phyloP scores from a whole-genome alignment of 2,113 vertebrate species.

The Alligator mississippiensis region DNA sequence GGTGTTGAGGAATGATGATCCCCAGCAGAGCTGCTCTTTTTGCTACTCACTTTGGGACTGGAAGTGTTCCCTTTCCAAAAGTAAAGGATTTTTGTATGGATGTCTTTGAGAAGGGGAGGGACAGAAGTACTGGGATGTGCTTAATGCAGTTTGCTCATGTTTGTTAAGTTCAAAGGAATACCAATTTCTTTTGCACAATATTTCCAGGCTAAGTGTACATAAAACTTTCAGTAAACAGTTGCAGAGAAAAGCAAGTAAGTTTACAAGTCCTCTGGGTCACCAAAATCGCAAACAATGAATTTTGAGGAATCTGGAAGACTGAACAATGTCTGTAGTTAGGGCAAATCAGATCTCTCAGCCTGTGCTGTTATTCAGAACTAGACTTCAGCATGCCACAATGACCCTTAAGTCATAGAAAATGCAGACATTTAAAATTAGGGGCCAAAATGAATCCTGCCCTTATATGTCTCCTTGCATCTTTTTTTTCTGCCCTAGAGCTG shows the following conservation, averaged over 20 bases:
- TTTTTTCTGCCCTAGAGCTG: background rate
- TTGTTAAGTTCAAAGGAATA: background rate
- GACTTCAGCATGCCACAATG: background rate
- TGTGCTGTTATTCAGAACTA: background rate
- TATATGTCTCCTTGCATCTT: background rate
- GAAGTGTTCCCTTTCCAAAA: background rate
- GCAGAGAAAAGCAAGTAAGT: background rate
- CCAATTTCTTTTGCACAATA: background rate
- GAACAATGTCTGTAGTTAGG: conserved; percentile 2
- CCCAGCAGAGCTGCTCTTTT: background rate
- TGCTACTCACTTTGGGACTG: background rate
- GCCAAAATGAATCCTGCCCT: accelerated
- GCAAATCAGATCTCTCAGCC: background rate
- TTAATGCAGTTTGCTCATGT: background rate
- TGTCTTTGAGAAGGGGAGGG: background rate
- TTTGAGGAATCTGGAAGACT: background rate
- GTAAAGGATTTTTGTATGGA: background rate
- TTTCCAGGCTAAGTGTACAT: background rate
- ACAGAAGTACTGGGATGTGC: background rate
- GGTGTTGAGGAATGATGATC: background rate
- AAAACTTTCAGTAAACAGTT: background rate
- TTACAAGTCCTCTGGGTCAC: background rate
- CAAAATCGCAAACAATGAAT: background rate
- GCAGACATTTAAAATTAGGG: background rate
- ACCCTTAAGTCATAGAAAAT: background rate